Evolutionary conservation across 2,113 vertebrate genomes (phyloP).

Genomic region (Plotosus lineatus): DNA sequence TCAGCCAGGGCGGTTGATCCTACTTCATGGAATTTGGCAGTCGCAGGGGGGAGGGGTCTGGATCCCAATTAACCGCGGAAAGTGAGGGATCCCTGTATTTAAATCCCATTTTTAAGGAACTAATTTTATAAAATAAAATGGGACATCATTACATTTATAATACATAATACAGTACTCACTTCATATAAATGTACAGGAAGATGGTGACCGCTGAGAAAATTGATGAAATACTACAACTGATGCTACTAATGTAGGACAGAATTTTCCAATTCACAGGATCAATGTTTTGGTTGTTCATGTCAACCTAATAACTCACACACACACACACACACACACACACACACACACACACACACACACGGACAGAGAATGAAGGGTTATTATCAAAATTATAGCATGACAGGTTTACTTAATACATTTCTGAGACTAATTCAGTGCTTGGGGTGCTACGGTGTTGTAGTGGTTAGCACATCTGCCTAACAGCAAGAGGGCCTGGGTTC

Average conservation of each 20-base stretch:
- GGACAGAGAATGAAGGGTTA: background rate
- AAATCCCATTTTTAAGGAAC: too few relatives aligned
- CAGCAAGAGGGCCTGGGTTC: too few relatives aligned
- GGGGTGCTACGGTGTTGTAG: too few relatives aligned
- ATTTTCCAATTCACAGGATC: conserved; percentile 55
- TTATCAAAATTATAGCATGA: background rate
- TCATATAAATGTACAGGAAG: conserved; percentile 52
- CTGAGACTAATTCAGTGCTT: conserved; percentile 7
- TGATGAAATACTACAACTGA: conserved; percentile 66
- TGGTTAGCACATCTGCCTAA: too few relatives aligned
- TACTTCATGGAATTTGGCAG: too few relatives aligned
- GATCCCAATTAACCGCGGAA: too few relatives aligned
- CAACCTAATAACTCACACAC: conserved; percentile 44
- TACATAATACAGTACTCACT: conserved; percentile 56
- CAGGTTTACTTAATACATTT: conserved; percentile 22
- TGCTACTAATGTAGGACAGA: conserved; percentile 65
- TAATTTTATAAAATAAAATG: too few relatives aligned
- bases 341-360: too few relatives aligned
- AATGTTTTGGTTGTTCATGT: background rate
- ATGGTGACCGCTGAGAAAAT: conserved; percentile 62
- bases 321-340: background rate
- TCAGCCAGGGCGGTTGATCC: too few relatives aligned
- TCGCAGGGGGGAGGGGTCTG: too few relatives aligned
- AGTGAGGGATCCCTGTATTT: too few relatives aligned
- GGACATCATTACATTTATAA: too few relatives aligned